These are phyloP conservation scores for Melanargia galathea DNA, from an alignment of 2,888 invertebrate species.

Conservation along the genomic window DNA sequence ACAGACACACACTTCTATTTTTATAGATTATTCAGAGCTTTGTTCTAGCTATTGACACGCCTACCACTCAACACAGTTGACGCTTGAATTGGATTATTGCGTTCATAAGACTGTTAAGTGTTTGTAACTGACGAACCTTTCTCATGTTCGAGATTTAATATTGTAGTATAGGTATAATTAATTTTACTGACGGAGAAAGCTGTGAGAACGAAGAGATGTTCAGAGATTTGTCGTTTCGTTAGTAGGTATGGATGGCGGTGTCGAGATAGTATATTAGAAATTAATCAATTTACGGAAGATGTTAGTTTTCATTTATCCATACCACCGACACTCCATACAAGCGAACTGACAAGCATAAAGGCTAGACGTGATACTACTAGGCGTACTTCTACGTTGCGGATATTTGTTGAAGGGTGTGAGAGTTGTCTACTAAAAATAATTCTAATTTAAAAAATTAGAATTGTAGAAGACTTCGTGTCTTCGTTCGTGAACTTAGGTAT, in stretches of 20 bases:
- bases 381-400: too few relatives aligned
- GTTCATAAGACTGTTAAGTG: constrained; percentile 48
- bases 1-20: neutral
- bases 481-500: too few relatives aligned
- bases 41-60: constrained; percentile 5
- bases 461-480: too few relatives aligned
- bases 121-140: constrained; percentile 44
- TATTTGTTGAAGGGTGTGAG: too few relatives aligned
- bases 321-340: too few relatives aligned
- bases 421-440: too few relatives aligned
- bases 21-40: neutral
- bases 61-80: constrained; percentile 46
- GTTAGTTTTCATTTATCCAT: too few relatives aligned
- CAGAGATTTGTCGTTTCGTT: neutral
- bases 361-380: too few relatives aligned
- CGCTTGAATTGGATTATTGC: constrained; percentile 48
- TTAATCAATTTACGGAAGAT: neutral
- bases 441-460: too few relatives aligned
- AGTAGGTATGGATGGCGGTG: too few relatives aligned
- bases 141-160: constrained; percentile 40
- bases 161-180: constrained; percentile 5
- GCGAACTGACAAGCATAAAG: too few relatives aligned
- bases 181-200: neutral
- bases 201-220: neutral
- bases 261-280: neutral